Conservation (phyloP, 2,797 vertebrate species). For the Oreortyx pictus region DNA sequence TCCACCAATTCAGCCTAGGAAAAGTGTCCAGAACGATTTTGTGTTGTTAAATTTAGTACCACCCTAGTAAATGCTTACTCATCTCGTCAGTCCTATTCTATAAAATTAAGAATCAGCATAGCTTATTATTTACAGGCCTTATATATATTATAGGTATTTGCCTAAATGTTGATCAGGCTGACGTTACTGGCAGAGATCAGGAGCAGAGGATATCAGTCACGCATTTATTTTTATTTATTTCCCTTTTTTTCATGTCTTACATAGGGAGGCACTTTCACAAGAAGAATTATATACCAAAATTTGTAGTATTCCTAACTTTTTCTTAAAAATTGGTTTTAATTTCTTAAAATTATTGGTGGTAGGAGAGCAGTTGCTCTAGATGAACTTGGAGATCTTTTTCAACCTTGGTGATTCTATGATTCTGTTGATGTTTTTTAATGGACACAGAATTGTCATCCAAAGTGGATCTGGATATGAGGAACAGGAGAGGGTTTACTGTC, state of each 20-base stretch:
- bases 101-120: not conserved
- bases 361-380: too few relatives aligned
- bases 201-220: not conserved
- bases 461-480: not conserved
- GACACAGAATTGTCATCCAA: not conserved
- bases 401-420: too few relatives aligned
- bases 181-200: not conserved
- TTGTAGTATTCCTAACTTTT: not conserved
- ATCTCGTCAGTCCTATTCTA: not conserved
- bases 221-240: not conserved
- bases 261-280: not conserved
- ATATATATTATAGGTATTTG: too few relatives aligned
- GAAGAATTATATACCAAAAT: not conserved
- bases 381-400: too few relatives aligned
- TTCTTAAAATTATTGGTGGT: too few relatives aligned
- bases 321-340: too few relatives aligned
- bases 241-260: not conserved
- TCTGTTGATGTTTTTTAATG: not conserved
- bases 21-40: accelerated
- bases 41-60: not conserved
- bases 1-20: not conserved
- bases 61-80: not conserved
- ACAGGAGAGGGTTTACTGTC: not conserved
- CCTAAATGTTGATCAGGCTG: too few relatives aligned
- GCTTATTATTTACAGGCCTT: not conserved